These are phyloP conservation scores for Erpornis zantholeuca DNA, from an alignment of 2,113 vertebrate species.

Conservation along the genomic window DNA sequence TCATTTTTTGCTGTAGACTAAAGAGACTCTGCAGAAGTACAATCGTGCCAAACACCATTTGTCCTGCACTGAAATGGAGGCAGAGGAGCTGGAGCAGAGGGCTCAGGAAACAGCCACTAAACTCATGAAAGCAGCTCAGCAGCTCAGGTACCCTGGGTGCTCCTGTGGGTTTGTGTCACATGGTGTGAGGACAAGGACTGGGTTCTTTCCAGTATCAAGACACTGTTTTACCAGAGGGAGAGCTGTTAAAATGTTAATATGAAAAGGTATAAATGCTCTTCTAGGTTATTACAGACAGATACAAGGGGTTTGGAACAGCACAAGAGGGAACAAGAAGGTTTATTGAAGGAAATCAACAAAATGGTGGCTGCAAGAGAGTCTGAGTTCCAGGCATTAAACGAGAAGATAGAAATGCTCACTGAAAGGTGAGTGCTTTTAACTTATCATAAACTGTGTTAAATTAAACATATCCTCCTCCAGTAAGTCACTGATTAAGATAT, in stretches of 20 bases:
- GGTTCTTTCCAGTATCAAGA: background rate
- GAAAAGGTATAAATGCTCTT: background rate
- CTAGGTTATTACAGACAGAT: conserved; percentile 76
- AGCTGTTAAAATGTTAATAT: background rate
- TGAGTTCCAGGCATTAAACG: conserved; percentile 75
- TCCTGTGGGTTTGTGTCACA: background rate
- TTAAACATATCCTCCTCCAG: background rate
- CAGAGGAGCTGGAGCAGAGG: conserved; percentile 77
- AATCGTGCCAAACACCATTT: conserved; percentile 63
- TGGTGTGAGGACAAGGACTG: background rate
- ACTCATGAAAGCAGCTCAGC: conserved; percentile 76
- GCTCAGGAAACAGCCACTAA: conserved; percentile 74
- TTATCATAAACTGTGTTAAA: background rate
- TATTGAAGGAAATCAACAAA: conserved; percentile 75
- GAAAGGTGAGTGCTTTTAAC: conserved; percentile 64
- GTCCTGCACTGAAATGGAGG: conserved; percentile 69
- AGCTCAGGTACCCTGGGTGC: conserved; percentile 73
- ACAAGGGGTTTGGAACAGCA: conserved; percentile 66
- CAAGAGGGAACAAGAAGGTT: conserved; percentile 73
- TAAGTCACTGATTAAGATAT: background rate
- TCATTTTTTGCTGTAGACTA: conserved; percentile 68
- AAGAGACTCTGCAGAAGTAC: conserved; percentile 71
- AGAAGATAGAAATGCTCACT: conserved; percentile 71
- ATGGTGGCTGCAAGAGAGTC: conserved; percentile 71
- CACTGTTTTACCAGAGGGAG: background rate